These are phyloP conservation scores for Phocoena sinus DNA, from an alignment of 2,113 vertebrate genomes.

Conservation along the genomic window DNA sequence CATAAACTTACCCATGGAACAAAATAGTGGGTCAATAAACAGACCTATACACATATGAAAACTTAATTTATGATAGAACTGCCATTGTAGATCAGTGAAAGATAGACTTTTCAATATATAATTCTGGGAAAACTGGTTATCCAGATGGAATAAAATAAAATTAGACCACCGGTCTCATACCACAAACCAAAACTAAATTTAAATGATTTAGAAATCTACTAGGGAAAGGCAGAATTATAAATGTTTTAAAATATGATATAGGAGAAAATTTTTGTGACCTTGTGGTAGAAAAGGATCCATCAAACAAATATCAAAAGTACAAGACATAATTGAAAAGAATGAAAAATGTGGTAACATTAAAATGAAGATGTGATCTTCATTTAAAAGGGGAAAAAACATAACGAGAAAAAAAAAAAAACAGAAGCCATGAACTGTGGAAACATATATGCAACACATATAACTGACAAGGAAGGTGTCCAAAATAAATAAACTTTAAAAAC, in stretches of 20 bases:
- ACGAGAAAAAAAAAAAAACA: not conserved
- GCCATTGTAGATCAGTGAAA: not conserved
- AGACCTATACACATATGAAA: not conserved
- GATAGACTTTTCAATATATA: not conserved
- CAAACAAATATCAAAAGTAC: not conserved
- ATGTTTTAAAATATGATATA: no score
- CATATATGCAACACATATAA: not conserved
- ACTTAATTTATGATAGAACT: not conserved
- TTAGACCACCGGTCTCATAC: not conserved
- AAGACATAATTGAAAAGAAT: not conserved
- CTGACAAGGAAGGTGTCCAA: not conserved
- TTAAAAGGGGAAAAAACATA: not conserved
- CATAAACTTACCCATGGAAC: not conserved
- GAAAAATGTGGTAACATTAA: not conserved
- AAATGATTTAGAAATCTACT: no score
- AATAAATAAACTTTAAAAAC: not conserved
- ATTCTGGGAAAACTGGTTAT: not conserved
- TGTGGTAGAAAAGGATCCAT: not conserved
- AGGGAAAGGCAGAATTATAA: no score
- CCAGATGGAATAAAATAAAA: not conserved
- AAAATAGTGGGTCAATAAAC: not conserved
- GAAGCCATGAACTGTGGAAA: not conserved
- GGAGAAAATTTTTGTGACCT: no score
- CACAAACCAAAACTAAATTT: no score
- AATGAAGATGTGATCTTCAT: not conserved